A percentile compares a stretch with the other conserved stretches of the same genome.
phyloP scores from a whole-genome alignment of 2,888 invertebrate species.

The Sclerodermus sp. region DNA sequence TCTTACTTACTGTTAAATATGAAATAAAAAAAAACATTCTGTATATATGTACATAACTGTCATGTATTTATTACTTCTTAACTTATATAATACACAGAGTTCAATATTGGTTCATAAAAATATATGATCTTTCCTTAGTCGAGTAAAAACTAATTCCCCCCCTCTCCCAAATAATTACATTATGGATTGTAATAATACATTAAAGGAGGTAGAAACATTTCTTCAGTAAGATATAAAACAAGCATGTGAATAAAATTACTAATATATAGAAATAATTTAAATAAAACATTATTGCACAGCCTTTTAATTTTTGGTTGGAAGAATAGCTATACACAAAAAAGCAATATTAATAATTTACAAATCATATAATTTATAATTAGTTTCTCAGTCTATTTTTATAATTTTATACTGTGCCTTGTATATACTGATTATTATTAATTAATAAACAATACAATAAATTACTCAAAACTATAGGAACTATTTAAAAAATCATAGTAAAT shows the following conservation, averaged over 20 bases:
- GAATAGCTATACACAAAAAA: background rate
- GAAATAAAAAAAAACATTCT: too few species aligned
- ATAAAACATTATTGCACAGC: slow-evolving; percentile 13
- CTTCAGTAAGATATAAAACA: background rate
- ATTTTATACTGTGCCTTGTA: too few species aligned
- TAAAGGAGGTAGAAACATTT: too few species aligned
- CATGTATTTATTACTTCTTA: slow-evolving; percentile 39
- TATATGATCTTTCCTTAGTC: background rate
- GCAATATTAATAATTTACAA: too few species aligned
- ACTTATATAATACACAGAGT: slow-evolving; percentile 1
- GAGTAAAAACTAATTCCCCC: background rate
- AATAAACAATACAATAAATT: too few species aligned
- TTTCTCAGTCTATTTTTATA: too few species aligned
- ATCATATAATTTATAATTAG: too few species aligned
- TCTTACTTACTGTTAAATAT: background rate
- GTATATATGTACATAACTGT: slow-evolving; percentile 16
- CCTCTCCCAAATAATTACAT: too few species aligned
- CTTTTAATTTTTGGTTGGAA: background rate
- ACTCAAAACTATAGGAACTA: too few species aligned
- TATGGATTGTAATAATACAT: too few species aligned
- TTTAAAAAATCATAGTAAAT: too few species aligned
- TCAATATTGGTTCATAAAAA: background rate
- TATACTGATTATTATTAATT: too few species aligned
- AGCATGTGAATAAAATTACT: slow-evolving; percentile 4
- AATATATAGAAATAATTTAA: background rate